A percentile compares a stretch with the other conserved stretches of the same genome.
Evolutionary conservation across 2,113 vertebrate genomes (phyloP).

Genomic region (Rallus limicola): DNA sequence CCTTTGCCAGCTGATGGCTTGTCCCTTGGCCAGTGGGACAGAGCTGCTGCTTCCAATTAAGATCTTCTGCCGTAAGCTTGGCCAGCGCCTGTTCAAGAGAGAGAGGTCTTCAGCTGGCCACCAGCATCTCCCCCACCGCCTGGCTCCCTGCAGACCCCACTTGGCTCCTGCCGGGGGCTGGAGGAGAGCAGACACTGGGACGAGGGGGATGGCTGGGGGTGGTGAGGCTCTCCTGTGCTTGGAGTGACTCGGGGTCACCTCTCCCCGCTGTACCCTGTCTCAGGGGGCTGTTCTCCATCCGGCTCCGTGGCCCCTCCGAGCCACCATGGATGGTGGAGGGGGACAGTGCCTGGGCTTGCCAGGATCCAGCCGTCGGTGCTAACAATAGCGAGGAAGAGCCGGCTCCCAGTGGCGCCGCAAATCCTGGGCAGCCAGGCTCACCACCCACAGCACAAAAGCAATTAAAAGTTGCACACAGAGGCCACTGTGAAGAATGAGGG

Average conservation of each 20-base stretch:
- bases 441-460: conserved; percentile 59
- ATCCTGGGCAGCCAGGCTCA: conserved; percentile 16
- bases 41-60: background rate
- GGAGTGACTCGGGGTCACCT: background rate
- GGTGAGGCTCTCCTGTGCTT: background rate
- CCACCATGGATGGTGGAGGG: background rate
- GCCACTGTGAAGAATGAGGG: conserved; percentile 46
- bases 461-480: conserved; percentile 59
- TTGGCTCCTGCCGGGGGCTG: background rate
- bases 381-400: background rate
- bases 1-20: background rate
- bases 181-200: background rate
- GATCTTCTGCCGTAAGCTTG: background rate
- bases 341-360: background rate
- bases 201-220: background rate
- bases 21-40: background rate
- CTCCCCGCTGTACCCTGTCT: background rate
- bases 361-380: background rate
- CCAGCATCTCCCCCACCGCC: background rate
- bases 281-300: background rate
- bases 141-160: background rate
- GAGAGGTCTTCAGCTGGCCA: background rate
- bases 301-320: background rate
- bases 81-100: background rate
- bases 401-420: background rate